phyloP scores from a whole-genome alignment of 2,888 invertebrate genomes.

The Agriopis leucophaearia region DNA sequence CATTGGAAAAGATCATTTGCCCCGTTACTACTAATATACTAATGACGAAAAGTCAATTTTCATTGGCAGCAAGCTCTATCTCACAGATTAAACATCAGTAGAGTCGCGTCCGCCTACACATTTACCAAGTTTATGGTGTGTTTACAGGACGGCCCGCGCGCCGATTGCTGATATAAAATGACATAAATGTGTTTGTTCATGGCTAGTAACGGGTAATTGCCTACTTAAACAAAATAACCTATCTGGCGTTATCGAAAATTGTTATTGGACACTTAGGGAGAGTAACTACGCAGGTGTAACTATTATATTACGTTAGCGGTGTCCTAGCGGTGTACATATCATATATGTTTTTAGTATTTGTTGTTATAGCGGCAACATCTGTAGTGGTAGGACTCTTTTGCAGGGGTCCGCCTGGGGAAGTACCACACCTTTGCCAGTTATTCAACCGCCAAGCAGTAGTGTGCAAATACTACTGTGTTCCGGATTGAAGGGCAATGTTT shows the following conservation, averaged over 20 bases:
- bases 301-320: too few relatives aligned
- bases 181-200: conserved; percentile 21
- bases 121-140: conserved; percentile 31
- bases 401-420: too few relatives aligned
- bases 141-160: conserved; percentile 35
- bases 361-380: too few relatives aligned
- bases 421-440: too few relatives aligned
- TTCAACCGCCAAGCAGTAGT: too few relatives aligned
- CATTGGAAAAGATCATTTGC: too few relatives aligned
- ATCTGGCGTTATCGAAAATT: conserved; percentile 7
- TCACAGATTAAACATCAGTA: background rate
- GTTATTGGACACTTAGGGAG: background rate
- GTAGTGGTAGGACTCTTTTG: too few relatives aligned
- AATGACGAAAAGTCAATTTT: background rate
- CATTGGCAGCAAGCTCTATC: background rate
- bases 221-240: conserved; percentile 16
- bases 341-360: too few relatives aligned
- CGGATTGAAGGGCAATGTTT: too few relatives aligned
- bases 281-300: background rate
- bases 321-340: too few relatives aligned
- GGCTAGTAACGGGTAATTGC: conserved; percentile 12
- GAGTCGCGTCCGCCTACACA: background rate
- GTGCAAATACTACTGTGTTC: too few relatives aligned
- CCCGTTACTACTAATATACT: too few relatives aligned
- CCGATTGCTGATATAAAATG: conserved; percentile 17